Base-by-base conservation (phyloP, 2,888 invertebrate genomes). In the Synanthedon vespiformis region DNA sequence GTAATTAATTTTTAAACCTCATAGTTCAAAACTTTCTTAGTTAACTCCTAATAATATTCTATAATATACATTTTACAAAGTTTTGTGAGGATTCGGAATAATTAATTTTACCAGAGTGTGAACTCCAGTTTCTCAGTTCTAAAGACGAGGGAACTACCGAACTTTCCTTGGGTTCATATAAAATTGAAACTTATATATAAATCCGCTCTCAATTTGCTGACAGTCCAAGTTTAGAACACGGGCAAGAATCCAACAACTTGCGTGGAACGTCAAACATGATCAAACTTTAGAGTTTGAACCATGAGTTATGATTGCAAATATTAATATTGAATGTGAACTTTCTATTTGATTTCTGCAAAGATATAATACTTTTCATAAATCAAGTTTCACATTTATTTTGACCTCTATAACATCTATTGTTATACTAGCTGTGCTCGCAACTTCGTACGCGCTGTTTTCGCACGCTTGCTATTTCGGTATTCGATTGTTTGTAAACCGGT, bases 231-330 rank as follows among this genome's bases (percentile, higher is more conserved):
- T 44, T 13, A 13, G 44, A 44, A 44, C 44, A 44, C 13, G 44
- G 6, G 44, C 44, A 44, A 57, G 54, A 54, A 55, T 56, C 52
- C 50, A 5, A 52, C 50, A 53, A 53, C 57, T 57, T 53, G 54
- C 56, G 57, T 60, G 58, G 63, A 61, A 64, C 64, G 62, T 65
- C 65, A 64, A 66, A 67, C 61, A 60, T 57, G 63, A 64, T 64
- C 62, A 64, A 68, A 67, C 63, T 68, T 61, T 55, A 53, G 55
- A 53, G 60, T 61, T 58, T 53, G 60, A 56, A 57, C 60, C 56
- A 57, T 57, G 47, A 44, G 59, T 60, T 61, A 61, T 59, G 63
- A 60, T 64, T 67, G 63, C 58, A 62, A 65, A 63, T 66, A 68
- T 12, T 41, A 14, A 44, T 14, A 44, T 44, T 56, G 60, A 56